Base-by-base conservation (phyloP, 2,113 vertebrate genomes). In the Turdus rufiventris region DNA sequence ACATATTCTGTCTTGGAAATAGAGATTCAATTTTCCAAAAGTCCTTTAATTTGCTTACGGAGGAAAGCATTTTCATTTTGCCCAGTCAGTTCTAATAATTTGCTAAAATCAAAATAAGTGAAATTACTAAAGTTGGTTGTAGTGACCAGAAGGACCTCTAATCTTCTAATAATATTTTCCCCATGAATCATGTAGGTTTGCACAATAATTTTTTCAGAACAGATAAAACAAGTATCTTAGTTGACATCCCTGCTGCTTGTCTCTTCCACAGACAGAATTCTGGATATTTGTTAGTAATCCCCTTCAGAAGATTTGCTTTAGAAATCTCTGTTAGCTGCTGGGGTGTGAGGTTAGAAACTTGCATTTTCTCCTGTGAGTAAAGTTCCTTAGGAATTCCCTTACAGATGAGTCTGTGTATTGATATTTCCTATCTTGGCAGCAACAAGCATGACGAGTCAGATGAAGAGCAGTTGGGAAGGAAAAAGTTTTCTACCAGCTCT, bases 1-100 rank as follows among this genome's bases (percentile, higher is more conserved):
- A 72, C 66, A 70, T 82, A 70, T 12, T 89, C 50, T 88, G 73
- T 88, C 85, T 73, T 51, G 36, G 66, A 87, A 96, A 75, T 56
- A 56, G 47, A 40, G 81, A 91, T 72, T 94, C 71, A 75, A 68
- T 84, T 91, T 79, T 65, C 58, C 50, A 65, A 33, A 94, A 93
- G 66, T 93, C 86, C 84, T 74, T 87, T 77, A 57, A 91, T 93
- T 94, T 89, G n/a, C 50, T 79, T 84, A 84, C 43, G 77, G 74
- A 85, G 24, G 57, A 81, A 89, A 89, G 71, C 80, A 89, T 88
- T 93, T 95, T 82, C 65, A 82, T 91, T 87, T 87, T 87, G 70
- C 33, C 56, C 54, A 81, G 73, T 75, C 66, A 40, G 45, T 72
- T 92, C 57, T 74, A 72, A 89, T 85, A 60, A 74, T 68, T 78